Evolutionary conservation across 2,888 invertebrate species (phyloP).

Genomic region (Sphaerophoria taeniata): DNA sequence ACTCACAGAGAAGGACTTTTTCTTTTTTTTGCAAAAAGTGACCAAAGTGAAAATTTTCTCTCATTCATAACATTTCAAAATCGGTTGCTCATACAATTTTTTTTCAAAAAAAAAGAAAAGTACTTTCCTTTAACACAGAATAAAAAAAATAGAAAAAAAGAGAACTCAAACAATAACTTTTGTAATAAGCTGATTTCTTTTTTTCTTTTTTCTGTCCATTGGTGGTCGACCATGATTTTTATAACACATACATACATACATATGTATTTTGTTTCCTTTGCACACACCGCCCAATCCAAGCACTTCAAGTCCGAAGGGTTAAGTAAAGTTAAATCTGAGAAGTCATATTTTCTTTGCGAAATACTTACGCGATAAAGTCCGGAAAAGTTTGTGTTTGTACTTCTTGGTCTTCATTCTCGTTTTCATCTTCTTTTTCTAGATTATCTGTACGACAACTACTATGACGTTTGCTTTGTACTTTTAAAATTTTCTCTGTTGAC

Average conservation of each 20-base stretch:
- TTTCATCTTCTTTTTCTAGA: conserved; percentile 15
- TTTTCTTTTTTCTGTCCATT: conserved; percentile 24
- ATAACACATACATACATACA: conserved; percentile 6
- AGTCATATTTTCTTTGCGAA: conserved; percentile 66
- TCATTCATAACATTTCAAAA: conserved; percentile 27
- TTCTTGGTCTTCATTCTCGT: conserved; percentile 27
- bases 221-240: conserved; percentile 45
- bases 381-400: conserved; percentile 45
- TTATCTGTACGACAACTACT: conserved; percentile 25
- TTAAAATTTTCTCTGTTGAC: conserved; percentile 52
- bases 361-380: conserved; percentile 67
- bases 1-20: not conserved
- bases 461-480: conserved; percentile 66
- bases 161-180: conserved; percentile 71
- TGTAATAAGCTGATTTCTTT: conserved; percentile 68
- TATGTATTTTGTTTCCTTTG: not conserved
- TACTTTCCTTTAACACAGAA: conserved; percentile 16
- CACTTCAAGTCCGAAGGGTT: conserved; percentile 38
- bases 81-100: conserved; percentile 30
- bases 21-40: conserved; percentile 14
- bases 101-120: conserved; percentile 10
- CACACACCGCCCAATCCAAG: not conserved
- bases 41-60: not conserved
- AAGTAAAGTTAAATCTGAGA: conserved; percentile 48
- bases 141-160: conserved; percentile 3